Base-by-base conservation (phyloP, 2,113 vertebrate species). In the Prolemur simus region DNA sequence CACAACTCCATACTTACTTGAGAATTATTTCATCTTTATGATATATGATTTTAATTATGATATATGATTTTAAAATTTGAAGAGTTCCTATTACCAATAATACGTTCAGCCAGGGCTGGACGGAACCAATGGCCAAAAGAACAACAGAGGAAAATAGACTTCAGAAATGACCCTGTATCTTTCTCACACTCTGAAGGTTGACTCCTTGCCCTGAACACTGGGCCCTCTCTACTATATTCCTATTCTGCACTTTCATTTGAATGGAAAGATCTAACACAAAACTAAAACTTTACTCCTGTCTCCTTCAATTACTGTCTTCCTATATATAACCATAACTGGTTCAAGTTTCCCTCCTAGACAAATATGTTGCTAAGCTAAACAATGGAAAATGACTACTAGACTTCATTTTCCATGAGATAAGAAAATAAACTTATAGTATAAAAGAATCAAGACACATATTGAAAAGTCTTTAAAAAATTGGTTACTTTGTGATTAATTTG, bases 51-150 rank as follows among this genome's bases (percentile, higher is more conserved):
- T 94, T 52, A 80, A 89, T 84, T 64, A 29, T 37, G 6, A 82
- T 71, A 94, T 84, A 77, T 78, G 63, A 54, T 64, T 94, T 95
- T 52, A 74, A 87, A 83, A 60, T 81, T 23, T 95, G 39, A 95
- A 39, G 25, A 49, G 39, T 92, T 77, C 74, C 23, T 27, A 34
- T 83, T 78, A 77, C 6, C 63, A 54, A 54, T 18, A 54, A 54
- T 6, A 54, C 52, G 1, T 71, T 80, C 84, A 76, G 21, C 47
- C 12, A 56, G 42, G 15, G 11, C 8, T 78, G 5, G 9, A 56
- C 78, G 20, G 15, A 37, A 87, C 68, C 52, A 69, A 13, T 1
- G 1, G 9, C 37, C 49, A 58, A 60, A 91, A 6, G 34, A 73
- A 66, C 3, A 64, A 49, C 4, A 39, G 27, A 90, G 15, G 20